Percentiles rank a stretch among this genome's conserved stretches.
Conservation (phyloP, 2,113 vertebrate species). For the Thunnus maccoyii region DNA sequence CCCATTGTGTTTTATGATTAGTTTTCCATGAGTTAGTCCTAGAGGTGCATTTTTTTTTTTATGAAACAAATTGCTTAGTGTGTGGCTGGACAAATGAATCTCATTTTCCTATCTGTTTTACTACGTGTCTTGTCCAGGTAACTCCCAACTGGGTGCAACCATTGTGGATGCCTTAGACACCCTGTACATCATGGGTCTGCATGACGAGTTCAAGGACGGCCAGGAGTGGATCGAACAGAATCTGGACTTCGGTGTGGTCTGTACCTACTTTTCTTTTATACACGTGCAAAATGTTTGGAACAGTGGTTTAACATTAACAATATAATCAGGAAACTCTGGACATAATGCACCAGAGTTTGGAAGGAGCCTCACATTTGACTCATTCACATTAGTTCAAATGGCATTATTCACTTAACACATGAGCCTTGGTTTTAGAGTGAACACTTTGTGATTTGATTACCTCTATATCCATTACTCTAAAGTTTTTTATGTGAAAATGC, state of each 20-base stretch:
- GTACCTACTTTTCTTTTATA: constrained; percentile 28
- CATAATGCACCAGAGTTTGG: too few relatives aligned
- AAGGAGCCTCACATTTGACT: too few relatives aligned
- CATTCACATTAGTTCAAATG: too few relatives aligned
- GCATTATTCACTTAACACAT: too few relatives aligned
- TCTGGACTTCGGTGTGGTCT: constrained; percentile 96
- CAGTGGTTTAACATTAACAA: background rate
- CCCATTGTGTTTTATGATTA: constrained; percentile 25
- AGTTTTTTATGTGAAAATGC: too few relatives aligned
- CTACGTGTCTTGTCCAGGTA: constrained; percentile 84
- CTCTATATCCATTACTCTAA: too few relatives aligned
- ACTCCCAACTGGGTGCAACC: constrained; percentile 95
- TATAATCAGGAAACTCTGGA: background rate
- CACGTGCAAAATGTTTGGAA: background rate
- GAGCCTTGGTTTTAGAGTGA: too few relatives aligned
- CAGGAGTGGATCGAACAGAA: constrained; percentile 97
- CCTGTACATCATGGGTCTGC: constrained; percentile 98
- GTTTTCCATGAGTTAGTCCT: constrained; percentile 13
- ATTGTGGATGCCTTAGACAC: constrained; percentile 98
- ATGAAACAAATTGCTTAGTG: background rate
- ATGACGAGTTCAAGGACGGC: constrained; percentile 96
- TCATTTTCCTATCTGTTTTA: background rate
- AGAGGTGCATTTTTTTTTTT: background rate
- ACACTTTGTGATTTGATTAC: too few relatives aligned
- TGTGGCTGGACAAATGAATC: background rate